phyloP scores from a whole-genome alignment of 2,113 vertebrate species.

The Calidris pugnax region DNA sequence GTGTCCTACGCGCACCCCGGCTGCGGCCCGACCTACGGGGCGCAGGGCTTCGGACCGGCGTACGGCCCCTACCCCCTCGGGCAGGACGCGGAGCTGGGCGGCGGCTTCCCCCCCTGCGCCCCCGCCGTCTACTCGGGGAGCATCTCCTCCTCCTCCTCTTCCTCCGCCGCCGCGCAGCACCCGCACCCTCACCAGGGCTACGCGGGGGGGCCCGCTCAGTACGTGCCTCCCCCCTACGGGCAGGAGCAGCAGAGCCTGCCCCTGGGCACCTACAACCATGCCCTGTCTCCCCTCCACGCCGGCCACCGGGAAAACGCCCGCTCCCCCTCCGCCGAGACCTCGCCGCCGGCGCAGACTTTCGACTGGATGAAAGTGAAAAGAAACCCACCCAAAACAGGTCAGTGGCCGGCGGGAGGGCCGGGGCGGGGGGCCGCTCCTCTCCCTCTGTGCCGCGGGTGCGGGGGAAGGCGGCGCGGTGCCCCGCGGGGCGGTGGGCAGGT shows the following conservation, averaged over 20 bases:
- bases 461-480: not conserved
- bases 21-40: slow-evolving; percentile 84
- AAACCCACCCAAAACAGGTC: slow-evolving; percentile 98
- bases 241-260: slow-evolving; percentile 85
- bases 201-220: slow-evolving; percentile 85
- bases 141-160: slow-evolving; percentile 71
- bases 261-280: slow-evolving; percentile 83
- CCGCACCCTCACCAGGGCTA: slow-evolving; percentile 89
- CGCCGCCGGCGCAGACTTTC: slow-evolving; percentile 90
- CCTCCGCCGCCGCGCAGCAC: slow-evolving; percentile 78
- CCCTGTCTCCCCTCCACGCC: slow-evolving; percentile 87
- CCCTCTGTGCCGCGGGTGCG: not conserved
- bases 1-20: slow-evolving; percentile 88
- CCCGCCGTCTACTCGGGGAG: slow-evolving; percentile 92
- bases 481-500: not conserved
- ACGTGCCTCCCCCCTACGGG: slow-evolving; percentile 85
- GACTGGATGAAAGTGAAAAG: slow-evolving; percentile 99
- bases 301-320: slow-evolving; percentile 86
- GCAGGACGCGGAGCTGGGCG: slow-evolving; percentile 88
- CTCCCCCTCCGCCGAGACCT: slow-evolving; percentile 87
- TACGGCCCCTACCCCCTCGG: slow-evolving; percentile 88
- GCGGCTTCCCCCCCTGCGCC: slow-evolving; percentile 86
- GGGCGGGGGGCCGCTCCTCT: not conserved
- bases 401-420: slow-evolving; percentile 48
- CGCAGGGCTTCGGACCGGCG: slow-evolving; percentile 87